These are phyloP conservation scores for Trididemnum miniatum DNA, from an alignment of 23 tunicate genomes.

Conservation along the genomic window DNA sequence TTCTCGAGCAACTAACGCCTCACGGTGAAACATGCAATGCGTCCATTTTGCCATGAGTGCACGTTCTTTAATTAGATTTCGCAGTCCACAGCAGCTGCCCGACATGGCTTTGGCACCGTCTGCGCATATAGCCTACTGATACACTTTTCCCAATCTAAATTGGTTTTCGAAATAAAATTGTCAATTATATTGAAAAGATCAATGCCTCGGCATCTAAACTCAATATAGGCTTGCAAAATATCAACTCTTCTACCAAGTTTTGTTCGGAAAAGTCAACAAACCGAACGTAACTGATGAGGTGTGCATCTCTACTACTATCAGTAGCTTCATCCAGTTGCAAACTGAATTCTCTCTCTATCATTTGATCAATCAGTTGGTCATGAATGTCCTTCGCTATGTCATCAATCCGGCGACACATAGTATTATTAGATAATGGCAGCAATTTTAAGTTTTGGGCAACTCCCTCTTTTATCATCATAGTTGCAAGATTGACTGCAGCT, in stretches of 20 bases:
- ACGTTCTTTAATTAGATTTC: conserved; percentile 31
- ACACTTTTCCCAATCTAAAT: conserved; percentile 44
- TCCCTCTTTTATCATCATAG: too few relatives aligned
- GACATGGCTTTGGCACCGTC: conserved; percentile 56
- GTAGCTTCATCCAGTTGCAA: conserved; percentile 48
- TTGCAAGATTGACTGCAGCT: too few relatives aligned
- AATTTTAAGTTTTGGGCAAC: too few relatives aligned
- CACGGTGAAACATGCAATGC: conserved; percentile 54
- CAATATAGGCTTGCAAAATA: conserved; percentile 52
- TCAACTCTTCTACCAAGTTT: conserved; percentile 44
- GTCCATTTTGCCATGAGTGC: conserved; percentile 41
- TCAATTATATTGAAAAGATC: conserved; percentile 46
- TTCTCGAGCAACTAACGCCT: conserved; percentile 43
- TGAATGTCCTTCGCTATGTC: too few relatives aligned
- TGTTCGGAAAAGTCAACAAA: conserved; percentile 37
- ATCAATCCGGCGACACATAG: too few relatives aligned
- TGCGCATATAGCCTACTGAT: conserved; percentile 59
- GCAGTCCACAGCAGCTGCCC: conserved; percentile 49
- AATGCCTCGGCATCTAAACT: conserved; percentile 49
- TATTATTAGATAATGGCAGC: too few relatives aligned
- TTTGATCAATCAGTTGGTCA: too few relatives aligned
- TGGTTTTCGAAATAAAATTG: conserved; percentile 47
- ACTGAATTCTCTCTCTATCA: too few relatives aligned
- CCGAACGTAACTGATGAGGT: conserved; percentile 39
- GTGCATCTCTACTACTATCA: conserved; percentile 47